Evolutionary conservation across 2,797 vertebrate genomes (phyloP), one percentile per base, ranked within the genome.

Genomic region (Danionella dracula): DNA sequence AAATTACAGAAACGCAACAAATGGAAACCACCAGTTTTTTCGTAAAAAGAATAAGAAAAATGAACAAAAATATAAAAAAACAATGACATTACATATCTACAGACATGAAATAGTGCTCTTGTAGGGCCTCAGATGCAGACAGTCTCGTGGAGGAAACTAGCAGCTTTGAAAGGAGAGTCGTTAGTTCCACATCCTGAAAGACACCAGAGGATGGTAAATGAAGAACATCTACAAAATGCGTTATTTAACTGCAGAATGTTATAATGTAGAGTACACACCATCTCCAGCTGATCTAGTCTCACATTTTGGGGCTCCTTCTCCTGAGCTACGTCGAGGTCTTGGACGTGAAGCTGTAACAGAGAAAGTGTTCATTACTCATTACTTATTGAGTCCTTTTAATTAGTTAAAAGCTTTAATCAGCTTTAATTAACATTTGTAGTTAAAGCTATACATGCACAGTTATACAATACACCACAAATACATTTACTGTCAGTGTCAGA

Each of bases 281-380:
- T 64, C 55, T 72, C 70, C 76, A 87, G 71, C 1, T 37, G 66
- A 68, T 79, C 77, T 38, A 85, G 51, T 16, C 86, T 76, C 0
- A 82, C 83, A 16, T 72, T 79, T 8, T 58, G 55, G 75, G 82
- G 82, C 70, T 86, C 82, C 71, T 66, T 73, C 64, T 84, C 86
- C 45, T 78, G 31, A 32, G 63, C 51, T 76, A 85, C 79, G 35
- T 78, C 71, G 68, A 84, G 76, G 31, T 75, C 84, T 73, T 81
- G 79, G 76, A 79, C 40, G 10, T 82, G 81, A 60, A 92, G 81
- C 88, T 90, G 67, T 27, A 77, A n/a, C n/a, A n/a, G 23, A 3
- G 23, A 27, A 27, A 27, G 23, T 27, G 23, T 27, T 27, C 6
- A 27, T 27, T 27, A 27, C 23, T 27, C 23, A 27, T n/a, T n/a